phyloP scores from a whole-genome alignment of 2,797 vertebrate genomes.

The Lycodopsis pacificus region DNA sequence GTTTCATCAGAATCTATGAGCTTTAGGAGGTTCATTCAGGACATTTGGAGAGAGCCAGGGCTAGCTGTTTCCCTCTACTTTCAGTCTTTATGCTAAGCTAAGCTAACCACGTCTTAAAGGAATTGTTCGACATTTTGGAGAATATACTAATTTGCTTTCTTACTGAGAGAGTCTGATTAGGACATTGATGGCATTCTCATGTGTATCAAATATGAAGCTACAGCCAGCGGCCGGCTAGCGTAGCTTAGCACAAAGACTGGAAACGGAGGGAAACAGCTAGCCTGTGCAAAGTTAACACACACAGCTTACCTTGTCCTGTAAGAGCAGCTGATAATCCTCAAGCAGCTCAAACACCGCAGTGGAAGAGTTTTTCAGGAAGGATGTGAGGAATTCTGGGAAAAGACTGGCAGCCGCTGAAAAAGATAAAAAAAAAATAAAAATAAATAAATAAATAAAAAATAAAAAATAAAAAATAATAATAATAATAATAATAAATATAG shows the following conservation, averaged over 20 bases:
- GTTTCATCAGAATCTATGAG: too few species aligned
- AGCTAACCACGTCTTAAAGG: not conserved
- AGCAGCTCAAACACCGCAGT: conserved; percentile 93
- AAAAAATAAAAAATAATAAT: too few species aligned
- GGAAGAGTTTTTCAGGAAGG: conserved; percentile 91
- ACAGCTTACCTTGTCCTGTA: conserved; percentile 82
- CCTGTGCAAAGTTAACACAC: not conserved
- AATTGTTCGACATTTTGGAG: not conserved
- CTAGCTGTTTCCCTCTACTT: not conserved
- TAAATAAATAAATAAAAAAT: too few species aligned
- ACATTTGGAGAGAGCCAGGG: not conserved
- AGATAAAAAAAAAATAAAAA: too few species aligned
- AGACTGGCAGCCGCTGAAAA: conserved; percentile 91
- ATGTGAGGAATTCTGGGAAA: conserved; percentile 92
- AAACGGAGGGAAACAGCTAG: not conserved
- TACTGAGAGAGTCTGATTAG: not conserved
- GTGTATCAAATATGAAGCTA: not conserved
- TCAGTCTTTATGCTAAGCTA: not conserved
- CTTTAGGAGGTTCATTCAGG: not conserved
- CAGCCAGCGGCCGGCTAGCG: not conserved
- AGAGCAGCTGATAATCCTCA: conserved; percentile 92
- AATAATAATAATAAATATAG: too few species aligned
- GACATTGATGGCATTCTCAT: not conserved
- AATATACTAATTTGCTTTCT: not conserved
- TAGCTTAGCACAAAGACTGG: not conserved